phyloP scores from a whole-genome alignment of 2,113 vertebrate genomes.

The Chionis minor region DNA sequence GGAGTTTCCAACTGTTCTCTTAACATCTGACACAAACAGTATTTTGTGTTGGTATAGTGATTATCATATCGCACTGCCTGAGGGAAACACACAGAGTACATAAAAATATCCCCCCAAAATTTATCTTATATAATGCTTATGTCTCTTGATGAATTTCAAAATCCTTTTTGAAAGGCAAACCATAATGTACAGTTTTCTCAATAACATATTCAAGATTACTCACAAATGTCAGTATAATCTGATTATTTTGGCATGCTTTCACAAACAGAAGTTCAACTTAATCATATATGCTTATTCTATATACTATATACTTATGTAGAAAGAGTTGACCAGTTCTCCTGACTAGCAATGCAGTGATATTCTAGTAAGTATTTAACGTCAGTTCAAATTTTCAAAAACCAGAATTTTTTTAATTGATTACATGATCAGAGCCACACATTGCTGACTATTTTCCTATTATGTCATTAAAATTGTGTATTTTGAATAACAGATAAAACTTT shows the following conservation, averaged over 20 bases:
- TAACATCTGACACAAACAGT: constrained; percentile 97
- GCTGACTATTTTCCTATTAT: neutral
- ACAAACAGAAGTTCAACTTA: neutral
- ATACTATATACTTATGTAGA: neutral
- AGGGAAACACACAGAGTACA: neutral
- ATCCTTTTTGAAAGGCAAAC: neutral
- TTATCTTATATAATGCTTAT: neutral
- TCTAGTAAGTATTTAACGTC: neutral
- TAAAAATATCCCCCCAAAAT: neutral
- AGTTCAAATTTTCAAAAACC: neutral
- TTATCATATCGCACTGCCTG: constrained; percentile 93
- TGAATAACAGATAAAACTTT: neutral
- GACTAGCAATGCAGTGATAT: neutral
- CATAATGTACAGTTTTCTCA: neutral
- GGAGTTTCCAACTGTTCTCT: constrained; percentile 90
- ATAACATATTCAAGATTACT: neutral
- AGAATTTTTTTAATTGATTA: neutral
- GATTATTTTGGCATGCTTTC: neutral
- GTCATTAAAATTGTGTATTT: neutral
- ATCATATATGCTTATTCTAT: neutral
- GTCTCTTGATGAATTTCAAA: neutral
- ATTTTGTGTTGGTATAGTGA: constrained; percentile 95
- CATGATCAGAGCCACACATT: neutral
- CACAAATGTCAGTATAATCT: neutral
- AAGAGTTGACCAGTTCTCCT: neutral